Base-by-base conservation (phyloP, 2,797 vertebrate genomes). In the Paratrypauchen microcephalus region DNA sequence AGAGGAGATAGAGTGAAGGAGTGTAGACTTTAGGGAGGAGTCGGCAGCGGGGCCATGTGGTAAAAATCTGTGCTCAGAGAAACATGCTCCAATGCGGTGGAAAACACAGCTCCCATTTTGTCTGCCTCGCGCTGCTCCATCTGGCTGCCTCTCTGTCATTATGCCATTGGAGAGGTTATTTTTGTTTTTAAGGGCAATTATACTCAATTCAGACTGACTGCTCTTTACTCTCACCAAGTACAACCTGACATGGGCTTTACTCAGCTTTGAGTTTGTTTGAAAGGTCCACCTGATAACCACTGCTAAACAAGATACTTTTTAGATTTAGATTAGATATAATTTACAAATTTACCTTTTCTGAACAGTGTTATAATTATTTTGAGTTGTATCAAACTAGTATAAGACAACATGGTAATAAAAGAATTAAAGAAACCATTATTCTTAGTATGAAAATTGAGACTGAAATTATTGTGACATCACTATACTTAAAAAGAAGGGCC, bases 51-150 rank as follows among this genome's bases (percentile, higher is more conserved):
- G 71, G 67, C 78, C 75, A 73, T 88, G 89, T 78, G 88, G 90
- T 89, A 74, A 90, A 50, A 89, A 82, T 86, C 75, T 69, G 86
- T 78, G 74, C 76, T 87, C 88, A 90, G 61, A 86, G 82, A 77
- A 86, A 81, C 77, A 76, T 66, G 68, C 78, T 86, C 56, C 86
- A 82, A 90, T 75, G 79, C 66, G 79, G 87, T 72, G 23, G 28
- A 54, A 50, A 73, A 70, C 76, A 77, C 62, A 32, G 72, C 69
- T 76, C 64, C 71, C 68, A 59, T 80, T 82, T 77, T 81, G 69
- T 73, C 73, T 77, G 65, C 73, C 76, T 65, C 5, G 23, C 76
- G 68, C 18, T 13, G 48, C 68, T 80, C 59, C 71, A 30, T 79
- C 67, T 78, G 78, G 67, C 57, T 2, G 61, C 71, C 52, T 71